Evolutionary conservation across 2,797 vertebrate species (phyloP).

Genomic region (Sciurus vulgaris): DNA sequence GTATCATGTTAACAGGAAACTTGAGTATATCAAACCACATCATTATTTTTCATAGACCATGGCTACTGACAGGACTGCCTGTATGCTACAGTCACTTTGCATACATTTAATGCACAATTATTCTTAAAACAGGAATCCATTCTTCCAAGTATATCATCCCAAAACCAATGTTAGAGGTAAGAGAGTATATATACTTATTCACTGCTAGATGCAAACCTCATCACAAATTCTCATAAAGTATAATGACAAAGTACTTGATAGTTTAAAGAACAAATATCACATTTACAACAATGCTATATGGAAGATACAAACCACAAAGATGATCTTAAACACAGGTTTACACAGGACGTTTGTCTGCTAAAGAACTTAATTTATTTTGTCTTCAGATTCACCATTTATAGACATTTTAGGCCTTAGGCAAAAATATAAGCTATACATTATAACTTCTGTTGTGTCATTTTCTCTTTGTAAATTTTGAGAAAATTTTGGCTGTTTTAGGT

Average conservation of each 20-base stretch:
- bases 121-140: neutral
- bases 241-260: neutral
- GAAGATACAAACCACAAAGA: neutral
- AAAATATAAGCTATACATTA: neutral
- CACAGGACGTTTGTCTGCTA: neutral
- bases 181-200: neutral
- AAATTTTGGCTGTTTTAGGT: neutral
- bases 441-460: neutral
- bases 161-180: neutral
- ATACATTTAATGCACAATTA: neutral
- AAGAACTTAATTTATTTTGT: neutral
- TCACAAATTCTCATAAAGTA: neutral
- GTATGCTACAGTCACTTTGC: neutral
- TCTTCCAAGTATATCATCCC: neutral
- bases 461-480: neutral
- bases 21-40: neutral
- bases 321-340: neutral
- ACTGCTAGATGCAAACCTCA: neutral
- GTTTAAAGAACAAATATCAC: slow-evolving; percentile 14
- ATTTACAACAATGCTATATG: neutral
- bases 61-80: neutral
- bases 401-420: neutral
- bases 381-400: neutral
- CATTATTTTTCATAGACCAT: neutral
- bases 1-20: neutral